Evolutionary conservation across 2,113 vertebrate species (phyloP).

Genomic region (Melanerpes aurifrons): DNA sequence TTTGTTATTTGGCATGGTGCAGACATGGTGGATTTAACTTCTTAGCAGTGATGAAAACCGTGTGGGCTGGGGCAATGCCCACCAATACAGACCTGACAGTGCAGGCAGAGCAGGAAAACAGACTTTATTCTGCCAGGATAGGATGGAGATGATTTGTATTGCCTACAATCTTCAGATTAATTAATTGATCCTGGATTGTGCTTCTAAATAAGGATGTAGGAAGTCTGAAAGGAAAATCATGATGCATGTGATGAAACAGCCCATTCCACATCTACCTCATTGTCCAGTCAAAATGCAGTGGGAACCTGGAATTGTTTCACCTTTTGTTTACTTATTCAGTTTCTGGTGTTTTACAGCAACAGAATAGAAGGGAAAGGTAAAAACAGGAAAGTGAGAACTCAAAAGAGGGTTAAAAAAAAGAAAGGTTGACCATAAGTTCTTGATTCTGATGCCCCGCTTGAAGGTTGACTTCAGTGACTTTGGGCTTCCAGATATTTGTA

Average conservation of each 20-base stretch:
- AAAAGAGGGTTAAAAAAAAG: neutral
- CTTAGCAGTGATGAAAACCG: neutral
- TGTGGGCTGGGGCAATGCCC: neutral
- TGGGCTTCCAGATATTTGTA: neutral
- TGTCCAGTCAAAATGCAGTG: neutral
- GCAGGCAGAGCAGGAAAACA: neutral
- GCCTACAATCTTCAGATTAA: neutral
- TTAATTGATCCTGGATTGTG: neutral
- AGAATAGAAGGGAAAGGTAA: neutral
- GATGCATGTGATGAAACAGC: neutral
- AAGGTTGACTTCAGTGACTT: neutral
- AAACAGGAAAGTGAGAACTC: neutral
- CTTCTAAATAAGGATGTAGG: neutral
- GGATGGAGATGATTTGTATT: neutral
- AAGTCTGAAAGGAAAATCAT: neutral
- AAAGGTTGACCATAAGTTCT: neutral
- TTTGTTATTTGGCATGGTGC: conserved; percentile 50
- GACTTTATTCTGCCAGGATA: neutral
- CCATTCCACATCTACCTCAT: neutral
- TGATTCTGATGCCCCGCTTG: neutral
- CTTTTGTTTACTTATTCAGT: neutral
- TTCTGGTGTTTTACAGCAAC: neutral
- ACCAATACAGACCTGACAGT: neutral
- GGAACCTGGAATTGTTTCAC: neutral
- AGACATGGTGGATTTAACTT: conserved; percentile 7